A percentile compares a stretch with the other conserved stretches of the same genome.
These are phyloP conservation scores for Oenanthe melanoleuca DNA, from an alignment of 2,113 vertebrate species.

Conservation along the genomic window DNA sequence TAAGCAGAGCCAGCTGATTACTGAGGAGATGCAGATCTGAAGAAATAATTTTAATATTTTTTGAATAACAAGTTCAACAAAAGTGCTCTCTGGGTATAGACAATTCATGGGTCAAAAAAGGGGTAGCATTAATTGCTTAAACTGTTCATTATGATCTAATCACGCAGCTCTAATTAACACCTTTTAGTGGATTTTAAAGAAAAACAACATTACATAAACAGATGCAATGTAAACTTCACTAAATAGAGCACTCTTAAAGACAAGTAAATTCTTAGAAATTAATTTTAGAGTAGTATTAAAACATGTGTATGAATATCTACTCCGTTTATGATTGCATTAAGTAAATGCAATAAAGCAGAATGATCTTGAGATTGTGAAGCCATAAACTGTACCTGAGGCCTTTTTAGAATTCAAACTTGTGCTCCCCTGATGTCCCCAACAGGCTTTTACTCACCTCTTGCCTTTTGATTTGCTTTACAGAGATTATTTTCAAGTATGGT, in stretches of 20 bases:
- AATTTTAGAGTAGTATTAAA: background rate
- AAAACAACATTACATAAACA: conserved; percentile 36
- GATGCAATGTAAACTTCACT: conserved; percentile 21
- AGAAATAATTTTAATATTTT: background rate
- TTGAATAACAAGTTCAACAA: conserved; percentile 34
- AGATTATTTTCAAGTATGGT: background rate
- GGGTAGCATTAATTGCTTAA: conserved; percentile 33
- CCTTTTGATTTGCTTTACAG: background rate
- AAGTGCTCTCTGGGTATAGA: conserved; percentile 12
- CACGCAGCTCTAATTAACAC: conserved; percentile 46
- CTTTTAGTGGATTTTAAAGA: conserved; percentile 51
- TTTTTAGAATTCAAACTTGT: background rate
- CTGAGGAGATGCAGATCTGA: background rate
- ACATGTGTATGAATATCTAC: background rate
- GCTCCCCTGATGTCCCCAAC: fast-evolving
- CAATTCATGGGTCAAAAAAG: conserved; percentile 50
- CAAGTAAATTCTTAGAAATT: background rate
- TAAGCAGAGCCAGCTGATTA: background rate
- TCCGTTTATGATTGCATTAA: background rate
- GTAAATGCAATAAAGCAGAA: background rate
- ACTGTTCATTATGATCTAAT: conserved; percentile 58
- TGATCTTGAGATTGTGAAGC: background rate
- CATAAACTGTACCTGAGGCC: background rate
- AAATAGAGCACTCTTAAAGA: background rate
- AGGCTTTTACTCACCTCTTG: background rate